Percentiles rank a stretch among this genome's conserved stretches.
These are phyloP conservation scores for Zaprionus ghesquierei DNA, from an alignment of 1,140 invertebrate genomes.

Conservation along the genomic window DNA sequence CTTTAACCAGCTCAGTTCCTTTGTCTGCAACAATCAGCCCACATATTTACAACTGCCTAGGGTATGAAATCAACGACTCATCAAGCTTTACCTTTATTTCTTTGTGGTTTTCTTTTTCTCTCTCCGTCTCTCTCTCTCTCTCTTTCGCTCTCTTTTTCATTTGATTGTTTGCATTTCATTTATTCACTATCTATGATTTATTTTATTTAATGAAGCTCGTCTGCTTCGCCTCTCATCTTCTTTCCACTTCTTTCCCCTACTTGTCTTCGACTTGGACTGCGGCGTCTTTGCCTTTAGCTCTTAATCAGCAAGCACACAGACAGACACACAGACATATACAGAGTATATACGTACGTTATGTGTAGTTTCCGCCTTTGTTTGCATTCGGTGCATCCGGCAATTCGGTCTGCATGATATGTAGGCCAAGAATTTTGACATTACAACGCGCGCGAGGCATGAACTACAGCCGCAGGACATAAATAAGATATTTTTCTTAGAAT, in stretches of 20 bases:
- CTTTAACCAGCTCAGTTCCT: no score
- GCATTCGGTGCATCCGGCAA: slow-evolving; percentile 9
- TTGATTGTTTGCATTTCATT: background rate
- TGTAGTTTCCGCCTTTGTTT: slow-evolving; percentile 17
- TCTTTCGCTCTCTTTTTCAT: background rate
- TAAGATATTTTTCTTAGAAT: slow-evolving; percentile 76
- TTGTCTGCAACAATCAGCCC: background rate
- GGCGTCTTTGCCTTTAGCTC: background rate
- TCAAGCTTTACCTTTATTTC: background rate
- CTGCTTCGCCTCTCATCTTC: background rate
- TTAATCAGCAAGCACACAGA: background rate
- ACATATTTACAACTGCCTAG: background rate
- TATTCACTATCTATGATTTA: background rate
- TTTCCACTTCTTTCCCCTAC: background rate
- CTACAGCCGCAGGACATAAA: slow-evolving; percentile 77
- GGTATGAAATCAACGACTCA: no score
- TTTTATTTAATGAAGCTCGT: background rate
- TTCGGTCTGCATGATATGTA: slow-evolving; percentile 49
- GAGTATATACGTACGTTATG: background rate
- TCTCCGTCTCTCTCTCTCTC: no score
- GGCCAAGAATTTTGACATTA: slow-evolving; percentile 74
- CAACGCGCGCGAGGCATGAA: slow-evolving; percentile 57
- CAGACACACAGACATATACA: background rate
- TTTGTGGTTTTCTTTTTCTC: background rate
- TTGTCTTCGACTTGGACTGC: background rate